These are phyloP conservation scores for Percopsis omiscomaycus DNA, from an alignment of 2,797 vertebrate species.

Conservation along the genomic window DNA sequence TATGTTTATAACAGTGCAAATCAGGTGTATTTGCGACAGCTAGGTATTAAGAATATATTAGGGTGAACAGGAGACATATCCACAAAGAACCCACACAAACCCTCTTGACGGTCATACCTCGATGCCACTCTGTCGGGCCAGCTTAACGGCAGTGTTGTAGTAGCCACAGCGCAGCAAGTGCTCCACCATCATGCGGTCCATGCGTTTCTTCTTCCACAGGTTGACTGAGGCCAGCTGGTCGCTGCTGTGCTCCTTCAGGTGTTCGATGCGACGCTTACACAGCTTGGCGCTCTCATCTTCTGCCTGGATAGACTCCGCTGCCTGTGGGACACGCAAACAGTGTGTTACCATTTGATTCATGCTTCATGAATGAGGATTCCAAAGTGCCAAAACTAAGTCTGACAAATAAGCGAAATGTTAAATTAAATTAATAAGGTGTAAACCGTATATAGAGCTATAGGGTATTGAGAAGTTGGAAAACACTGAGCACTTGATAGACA, in stretches of 20 bases:
- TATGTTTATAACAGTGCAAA: too few species aligned
- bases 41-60: too few species aligned
- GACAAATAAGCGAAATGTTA: too few species aligned
- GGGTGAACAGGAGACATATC: neutral
- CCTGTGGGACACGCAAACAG: conserved; percentile 68
- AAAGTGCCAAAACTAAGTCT: too few species aligned
- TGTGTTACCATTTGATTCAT: too few species aligned
- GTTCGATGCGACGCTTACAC: conserved; percentile 96
- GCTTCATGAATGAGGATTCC: too few species aligned
- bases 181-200: conserved; percentile 99
- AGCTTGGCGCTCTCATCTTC: conserved; percentile 98
- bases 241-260: conserved; percentile 96
- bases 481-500: too few species aligned
- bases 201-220: conserved; percentile 97
- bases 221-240: conserved; percentile 92
- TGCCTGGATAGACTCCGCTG: conserved; percentile 96
- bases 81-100: neutral
- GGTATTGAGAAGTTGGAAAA: too few species aligned
- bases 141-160: conserved; percentile 96
- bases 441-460: too few species aligned
- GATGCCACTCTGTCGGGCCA: conserved; percentile 94
- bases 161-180: conserved; percentile 96
- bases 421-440: too few species aligned
- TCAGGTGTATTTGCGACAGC: too few species aligned
- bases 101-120: conserved; percentile 80